Percentiles rank a stretch among this genome's conserved stretches.
Conservation (phyloP, 2,113 vertebrate species). For the Galemys pyrenaicus region DNA sequence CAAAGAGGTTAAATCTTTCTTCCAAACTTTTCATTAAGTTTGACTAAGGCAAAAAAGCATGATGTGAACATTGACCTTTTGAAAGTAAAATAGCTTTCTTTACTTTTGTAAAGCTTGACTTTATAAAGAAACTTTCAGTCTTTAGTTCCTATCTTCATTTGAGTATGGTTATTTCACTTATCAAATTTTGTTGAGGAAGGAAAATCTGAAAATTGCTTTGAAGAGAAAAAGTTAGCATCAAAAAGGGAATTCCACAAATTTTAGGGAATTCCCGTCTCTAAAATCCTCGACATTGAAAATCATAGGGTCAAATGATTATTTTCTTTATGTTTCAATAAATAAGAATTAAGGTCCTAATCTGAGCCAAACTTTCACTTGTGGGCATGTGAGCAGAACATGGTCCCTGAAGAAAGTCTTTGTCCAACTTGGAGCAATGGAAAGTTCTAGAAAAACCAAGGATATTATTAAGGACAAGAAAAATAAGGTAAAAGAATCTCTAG, state of each 20-base stretch:
- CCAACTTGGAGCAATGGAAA: not conserved
- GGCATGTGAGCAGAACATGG: not conserved
- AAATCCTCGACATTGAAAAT: conserved; percentile 18
- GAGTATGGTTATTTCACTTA: not conserved
- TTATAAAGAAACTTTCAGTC: not conserved
- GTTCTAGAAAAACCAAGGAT: not conserved
- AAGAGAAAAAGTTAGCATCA: not conserved
- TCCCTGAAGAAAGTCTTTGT: not conserved
- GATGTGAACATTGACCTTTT: not conserved
- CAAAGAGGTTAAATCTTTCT: not conserved
- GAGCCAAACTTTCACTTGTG: not conserved
- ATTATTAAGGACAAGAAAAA: not conserved
- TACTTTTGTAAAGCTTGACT: not conserved
- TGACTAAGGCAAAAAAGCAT: not conserved
- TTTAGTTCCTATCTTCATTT: not conserved
- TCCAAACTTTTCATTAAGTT: conserved; percentile 8
- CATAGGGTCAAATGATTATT: not conserved
- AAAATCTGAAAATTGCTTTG: not conserved
- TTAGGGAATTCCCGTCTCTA: not conserved
- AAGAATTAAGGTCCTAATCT: not conserved
- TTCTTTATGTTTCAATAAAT: conserved; percentile 36
- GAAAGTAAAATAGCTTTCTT: not conserved
- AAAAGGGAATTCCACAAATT: not conserved
- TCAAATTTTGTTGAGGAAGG: not conserved
- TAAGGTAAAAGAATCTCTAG: not conserved